Base-by-base conservation (phyloP, 2,797 vertebrate species). In the Chelon labrosus region DNA sequence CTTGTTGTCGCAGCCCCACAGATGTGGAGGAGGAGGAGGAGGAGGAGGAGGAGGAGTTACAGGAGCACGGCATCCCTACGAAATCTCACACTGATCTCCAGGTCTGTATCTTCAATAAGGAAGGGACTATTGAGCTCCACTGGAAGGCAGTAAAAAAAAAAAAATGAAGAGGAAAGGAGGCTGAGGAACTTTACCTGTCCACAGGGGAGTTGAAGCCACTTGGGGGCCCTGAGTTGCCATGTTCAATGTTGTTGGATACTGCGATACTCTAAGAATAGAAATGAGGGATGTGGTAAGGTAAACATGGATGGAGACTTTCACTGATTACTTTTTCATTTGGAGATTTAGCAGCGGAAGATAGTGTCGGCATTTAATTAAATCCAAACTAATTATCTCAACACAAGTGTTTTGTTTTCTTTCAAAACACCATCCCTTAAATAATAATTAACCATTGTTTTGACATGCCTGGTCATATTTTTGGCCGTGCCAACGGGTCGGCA, bases 131-230 rank as follows among this genome's bases (percentile, higher is more conserved):
- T 63, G 42, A 65, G 58, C 20, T 51, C 17, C 1, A 38, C 16
- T 16, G 10, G 37, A 65, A 17, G 37, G 10, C 37, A 17, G 35
- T 35, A 51, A 59, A 49, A 70, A 61, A 5, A 54, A n/a, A 14
- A 35, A 70, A 49, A 46, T 10, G 13, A n/a, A 61, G 16, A 56
- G 49, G n/a, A 61, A 13, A 56, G 49, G n/a, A 31, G 27, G 60
- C 2, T 14, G 55, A 31, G 13, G 7, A 59, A 16, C 22, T 31
- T 77, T 93, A 98, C 98, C 97, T 99, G 89, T 98, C 98, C 78
- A 95, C 95, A 0, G 97, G 95, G 52, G 96, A 97, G 88, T 88
- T 95, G 90, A 98, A 96, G 74, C 96, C 96, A 0, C 95, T 96
- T 13, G 92, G 83, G 0, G 93, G 84, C 14, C 90, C 89, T 6